phyloP scores from a whole-genome alignment of 2,797 vertebrate species.

The Hippocampus kuda region DNA sequence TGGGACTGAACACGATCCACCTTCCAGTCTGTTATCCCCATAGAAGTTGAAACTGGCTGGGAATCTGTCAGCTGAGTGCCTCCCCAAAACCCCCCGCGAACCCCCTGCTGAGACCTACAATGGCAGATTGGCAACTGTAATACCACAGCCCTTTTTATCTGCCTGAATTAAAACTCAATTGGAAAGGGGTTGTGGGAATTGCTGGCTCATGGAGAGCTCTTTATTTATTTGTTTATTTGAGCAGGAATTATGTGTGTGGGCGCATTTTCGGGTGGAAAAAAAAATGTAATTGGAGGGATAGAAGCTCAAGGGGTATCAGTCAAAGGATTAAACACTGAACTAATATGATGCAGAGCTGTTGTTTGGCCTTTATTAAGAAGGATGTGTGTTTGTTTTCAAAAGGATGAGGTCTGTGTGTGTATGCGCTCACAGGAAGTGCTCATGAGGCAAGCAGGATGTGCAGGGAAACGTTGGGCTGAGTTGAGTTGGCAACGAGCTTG shows the following conservation, averaged over 20 bases:
- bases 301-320: constrained; percentile 38
- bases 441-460: constrained; percentile 48
- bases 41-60: constrained; percentile 38
- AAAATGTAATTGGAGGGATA: constrained; percentile 33
- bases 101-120: constrained; percentile 45
- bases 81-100: constrained; percentile 3
- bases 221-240: constrained; percentile 32
- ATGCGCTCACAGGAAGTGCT: constrained; percentile 47
- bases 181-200: constrained; percentile 46
- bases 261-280: constrained; percentile 25
- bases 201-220: constrained; percentile 25
- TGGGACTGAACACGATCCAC: constrained; percentile 20
- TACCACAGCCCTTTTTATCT: constrained; percentile 51
- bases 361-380: constrained; percentile 52
- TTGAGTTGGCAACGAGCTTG: constrained; percentile 32
- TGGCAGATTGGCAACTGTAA: constrained; percentile 59
- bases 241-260: constrained; percentile 37
- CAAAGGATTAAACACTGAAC: constrained; percentile 49
- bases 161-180: constrained; percentile 52
- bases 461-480: constrained; percentile 56
- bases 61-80: constrained; percentile 43
- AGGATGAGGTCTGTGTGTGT: constrained; percentile 23
- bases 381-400: constrained; percentile 49
- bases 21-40: constrained; percentile 36
- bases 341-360: constrained; percentile 42